Evolutionary conservation across 2,113 vertebrate genomes (phyloP), one percentile per base, ranked within the genome.

Genomic region (Nicator chloris): DNA sequence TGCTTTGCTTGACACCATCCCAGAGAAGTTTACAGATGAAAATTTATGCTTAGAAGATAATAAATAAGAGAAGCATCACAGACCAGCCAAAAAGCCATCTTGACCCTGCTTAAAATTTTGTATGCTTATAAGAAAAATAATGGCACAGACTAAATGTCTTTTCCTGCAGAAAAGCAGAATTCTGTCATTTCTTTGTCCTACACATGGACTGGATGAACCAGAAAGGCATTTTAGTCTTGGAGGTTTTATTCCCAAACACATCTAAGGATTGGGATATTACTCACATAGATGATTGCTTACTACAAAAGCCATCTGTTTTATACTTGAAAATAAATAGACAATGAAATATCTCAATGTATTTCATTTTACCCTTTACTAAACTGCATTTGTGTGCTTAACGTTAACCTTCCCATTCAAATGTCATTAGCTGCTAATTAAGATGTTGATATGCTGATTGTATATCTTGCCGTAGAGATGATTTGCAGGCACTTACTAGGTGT

Each of bases 391-490:
- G 90, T 51, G 47, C 87, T 96, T 92, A 96, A 93, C 6, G 9
- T 95, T 98, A 97, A 97, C 98, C 95, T 97, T 97, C 96, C 95
- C 87, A 91, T 97, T 94, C 96, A 97, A 95, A 97, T 97, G 97
- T 96, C 96, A 97, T 98, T 97, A 97, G 86, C 91, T 96, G 82
- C 97, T 98, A 98, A 98, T 98, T 97, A 98, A 98, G 97, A 97
- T 97, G 98, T 97, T 98, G 97, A 97, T 97, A 96, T 96, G 93
- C 96, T 97, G 97, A 97, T 97, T 97, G 97, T 96, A 88, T 94
- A 96, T 96, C 91, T 95, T 95, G 95, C 96, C 94, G 91, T 90
- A 95, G 95, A 96, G 93, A 94, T 95, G 93, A 97, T 97, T 97
- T 97, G 94, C 96, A 94, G 87, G 81, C 96, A 94, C 97, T 97